Percentiles rank a stretch among this genome's conserved stretches.
phyloP scores from a whole-genome alignment of 2,113 vertebrate genomes.

The Cettia cetti region DNA sequence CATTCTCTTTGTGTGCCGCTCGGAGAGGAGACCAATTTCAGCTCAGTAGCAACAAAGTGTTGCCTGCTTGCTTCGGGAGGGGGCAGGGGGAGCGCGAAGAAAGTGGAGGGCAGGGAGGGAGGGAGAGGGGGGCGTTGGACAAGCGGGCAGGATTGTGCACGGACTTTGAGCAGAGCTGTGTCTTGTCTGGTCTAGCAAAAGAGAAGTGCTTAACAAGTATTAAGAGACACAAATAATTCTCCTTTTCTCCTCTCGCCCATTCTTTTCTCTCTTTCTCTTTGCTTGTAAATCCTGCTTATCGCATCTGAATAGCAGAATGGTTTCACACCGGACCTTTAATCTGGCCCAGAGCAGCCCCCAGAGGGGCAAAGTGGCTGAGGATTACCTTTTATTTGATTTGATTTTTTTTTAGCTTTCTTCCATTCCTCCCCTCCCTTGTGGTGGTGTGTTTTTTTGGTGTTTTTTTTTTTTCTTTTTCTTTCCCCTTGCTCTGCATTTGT shows the following conservation, averaged over 20 bases:
- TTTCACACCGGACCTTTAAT: conserved; percentile 81
- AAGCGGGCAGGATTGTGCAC: conserved; percentile 48
- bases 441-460: not conserved
- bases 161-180: conserved; percentile 69
- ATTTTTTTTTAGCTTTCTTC: conserved; percentile 63
- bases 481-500: conserved; percentile 84
- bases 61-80: conserved; percentile 14
- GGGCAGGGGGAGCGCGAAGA: not conserved
- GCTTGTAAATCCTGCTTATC: conserved; percentile 82
- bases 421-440: conserved; percentile 63
- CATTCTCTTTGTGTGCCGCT: conserved; percentile 63
- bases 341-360: conserved; percentile 74
- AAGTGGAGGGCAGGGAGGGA: not conserved
- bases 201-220: conserved; percentile 82
- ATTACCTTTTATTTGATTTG: conserved; percentile 81
- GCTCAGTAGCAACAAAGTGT: conserved; percentile 59
- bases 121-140: not conserved
- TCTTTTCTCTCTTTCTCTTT: conserved; percentile 76
- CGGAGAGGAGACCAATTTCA: conserved; percentile 38
- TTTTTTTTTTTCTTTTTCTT: not conserved
- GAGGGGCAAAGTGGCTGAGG: conserved; percentile 79
- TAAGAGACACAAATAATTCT: conserved; percentile 83
- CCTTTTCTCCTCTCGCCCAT: conserved; percentile 76
- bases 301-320: conserved; percentile 80
- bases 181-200: conserved; percentile 78